A percentile compares a stretch with the other conserved stretches of the same genome.
These are phyloP conservation scores for Hippolais icterina DNA, from an alignment of 2,113 vertebrate genomes.

Conservation along the genomic window DNA sequence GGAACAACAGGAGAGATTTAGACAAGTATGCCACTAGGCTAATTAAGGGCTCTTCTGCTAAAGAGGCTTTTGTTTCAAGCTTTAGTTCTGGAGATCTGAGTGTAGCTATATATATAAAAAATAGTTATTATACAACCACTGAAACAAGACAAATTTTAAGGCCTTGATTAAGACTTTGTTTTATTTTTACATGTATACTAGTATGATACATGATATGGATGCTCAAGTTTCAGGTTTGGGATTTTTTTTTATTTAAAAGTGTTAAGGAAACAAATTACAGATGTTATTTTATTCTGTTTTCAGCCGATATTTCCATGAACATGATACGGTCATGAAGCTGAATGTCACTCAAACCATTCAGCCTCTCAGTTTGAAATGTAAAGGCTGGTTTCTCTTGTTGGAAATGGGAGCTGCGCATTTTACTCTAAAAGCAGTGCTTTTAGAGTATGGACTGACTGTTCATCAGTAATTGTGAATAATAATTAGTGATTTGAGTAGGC, in stretches of 20 bases:
- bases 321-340: not conserved
- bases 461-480: not conserved
- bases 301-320: not conserved
- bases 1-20: not conserved
- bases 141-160: not conserved
- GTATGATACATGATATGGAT: not conserved
- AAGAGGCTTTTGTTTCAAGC: slow-evolving; percentile 14
- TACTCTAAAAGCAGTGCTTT: not conserved
- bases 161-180: not conserved
- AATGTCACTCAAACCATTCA: not conserved
- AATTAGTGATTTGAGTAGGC: not conserved
- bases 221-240: not conserved
- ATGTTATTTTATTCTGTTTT: not conserved
- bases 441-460: not conserved
- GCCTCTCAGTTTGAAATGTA: not conserved
- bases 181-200: not conserved
- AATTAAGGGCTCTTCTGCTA: slow-evolving; percentile 22
- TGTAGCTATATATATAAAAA: not conserved
- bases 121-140: not conserved
- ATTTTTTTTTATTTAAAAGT: not conserved
- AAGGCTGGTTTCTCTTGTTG: not conserved
- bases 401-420: not conserved
- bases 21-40: not conserved
- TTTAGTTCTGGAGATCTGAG: not conserved
- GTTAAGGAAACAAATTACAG: not conserved